Evolutionary conservation across 2,113 vertebrate genomes (phyloP).

Genomic region (Piprites chloris): DNA sequence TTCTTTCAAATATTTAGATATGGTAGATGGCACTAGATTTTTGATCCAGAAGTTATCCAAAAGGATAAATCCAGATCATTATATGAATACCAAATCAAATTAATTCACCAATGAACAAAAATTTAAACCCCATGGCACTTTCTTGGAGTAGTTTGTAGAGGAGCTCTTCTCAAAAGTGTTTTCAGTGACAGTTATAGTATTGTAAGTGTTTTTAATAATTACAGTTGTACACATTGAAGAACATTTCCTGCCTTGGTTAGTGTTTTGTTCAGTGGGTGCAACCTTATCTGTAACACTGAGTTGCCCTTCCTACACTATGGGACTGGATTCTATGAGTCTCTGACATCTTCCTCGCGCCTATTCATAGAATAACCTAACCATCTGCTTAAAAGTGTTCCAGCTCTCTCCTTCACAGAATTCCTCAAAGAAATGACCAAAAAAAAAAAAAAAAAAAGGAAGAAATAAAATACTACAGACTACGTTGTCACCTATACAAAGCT

Average conservation of each 20-base stretch:
- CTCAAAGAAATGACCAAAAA: not conserved
- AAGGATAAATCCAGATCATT: not conserved
- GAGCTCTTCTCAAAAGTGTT: not conserved
- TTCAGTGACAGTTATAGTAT: not conserved
- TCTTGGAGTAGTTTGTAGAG: not conserved
- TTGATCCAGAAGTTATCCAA: not conserved
- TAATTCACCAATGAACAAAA: not conserved
- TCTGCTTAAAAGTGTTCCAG: not conserved
- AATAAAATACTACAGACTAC: not conserved
- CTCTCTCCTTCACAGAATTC: not conserved
- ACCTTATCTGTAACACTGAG: not conserved
- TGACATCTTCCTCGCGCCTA: not conserved
- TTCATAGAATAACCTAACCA: not conserved
- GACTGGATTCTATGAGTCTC: not conserved
- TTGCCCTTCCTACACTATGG: not conserved
- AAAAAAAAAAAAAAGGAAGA: not conserved
- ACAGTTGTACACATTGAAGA: not conserved
- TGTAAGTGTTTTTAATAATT: not conserved
- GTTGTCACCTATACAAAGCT: not conserved
- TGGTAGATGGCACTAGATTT: not conserved
- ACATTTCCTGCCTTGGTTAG: not conserved
- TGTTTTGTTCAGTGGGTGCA: not conserved
- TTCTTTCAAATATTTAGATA: not conserved
- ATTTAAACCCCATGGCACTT: not conserved
- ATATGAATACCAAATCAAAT: not conserved